Base-by-base conservation (phyloP, 2,113 vertebrate species). In the Upupa epops region DNA sequence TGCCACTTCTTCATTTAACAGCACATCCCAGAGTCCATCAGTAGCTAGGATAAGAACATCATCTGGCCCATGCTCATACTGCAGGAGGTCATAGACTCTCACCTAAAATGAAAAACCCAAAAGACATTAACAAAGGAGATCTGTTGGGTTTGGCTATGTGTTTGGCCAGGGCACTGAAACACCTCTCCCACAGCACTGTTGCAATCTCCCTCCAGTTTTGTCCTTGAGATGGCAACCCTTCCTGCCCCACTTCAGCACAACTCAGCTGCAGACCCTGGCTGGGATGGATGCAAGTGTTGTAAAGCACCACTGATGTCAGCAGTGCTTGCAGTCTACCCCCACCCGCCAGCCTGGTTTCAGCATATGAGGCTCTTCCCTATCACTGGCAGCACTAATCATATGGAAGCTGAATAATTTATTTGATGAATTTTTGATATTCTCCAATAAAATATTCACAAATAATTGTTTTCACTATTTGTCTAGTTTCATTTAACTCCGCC, bases 11-110 rank as follows among this genome's bases (percentile, higher is more conserved):
- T 99, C 98, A 96, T 99, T 99, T 72, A 98, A 98, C 73, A 99
- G 97, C 59, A 99, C 99, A 81, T 99, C 99, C 99, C 99, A 99
- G 89, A 99, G 98, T 45, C 99, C 99, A 24, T 99, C 99, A 4
- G 99, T 99, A 90, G 98, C 99, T 93, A 99, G 92, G 85, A 99
- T 98, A 77, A 99, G 96, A 37, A 99, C 98, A 51, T 99, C 99
- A 88, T 99, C 98, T 2, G 98, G 96, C 52, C 98, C 98, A 5
- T 99, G 99, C 61, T 99, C 98, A 0, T 96, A 97, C 96, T 98
- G 97, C 22, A 97, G 92, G 73, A 99, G 96, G 56, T 98, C 98
- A 71, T 99, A 99, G 63, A 99, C 97, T 97, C 96, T 98, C 63
- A 99, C 99, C 99, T 99, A 95, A 75, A 97, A 94, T 17, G 77